Evolutionary conservation across 2,888 invertebrate genomes (phyloP), one percentile per base, ranked within the genome.

Genomic region (Allacma fusca): DNA sequence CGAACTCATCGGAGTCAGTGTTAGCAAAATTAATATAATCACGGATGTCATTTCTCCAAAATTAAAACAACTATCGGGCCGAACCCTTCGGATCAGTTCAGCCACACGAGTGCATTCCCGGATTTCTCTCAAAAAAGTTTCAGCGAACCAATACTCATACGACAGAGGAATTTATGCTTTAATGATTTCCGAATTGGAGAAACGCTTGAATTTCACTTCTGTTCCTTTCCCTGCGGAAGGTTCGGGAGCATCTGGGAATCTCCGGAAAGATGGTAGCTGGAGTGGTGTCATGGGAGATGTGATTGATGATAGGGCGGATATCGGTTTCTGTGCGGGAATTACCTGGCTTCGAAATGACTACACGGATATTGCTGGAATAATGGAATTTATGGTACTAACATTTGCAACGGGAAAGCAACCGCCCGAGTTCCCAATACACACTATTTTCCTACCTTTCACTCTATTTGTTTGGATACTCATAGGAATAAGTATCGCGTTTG

Each of bases 301-400:
- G 9, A 21, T 71, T 0, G 28, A 26, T 23, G 29, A n/a, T 16
- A 28, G 28, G n/a, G 71, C 57, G 29, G 71, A 71, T 7, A 29
- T 71, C 19, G 71, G 71, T 1, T 71, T 71, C 28, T 59, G 71
- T n/a, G 71, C 71, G 4, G 71, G 71, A 29, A 28, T 24, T 13
- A 71, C 29, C 0, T 71, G 26, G 28, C 57, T 57, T 0, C 57
- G 71, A 7, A 28, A 59, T 21, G 57, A 71, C 26, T 71, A 59
- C 29, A 29, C 57, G 28, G 59, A 57, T 21, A 5, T 29, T 1
- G 28, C 71, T 1, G 59, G 57, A 12, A 7, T n/a, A 0, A n/a
- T 59, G 1, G 71, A 71, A 50, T 29, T 71, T n/a, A 59, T 57
- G 59, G 57, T 57, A 12, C 28, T 71, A 1, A 23, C 71, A 19